Base-by-base conservation (phyloP, 2,113 vertebrate genomes). In the Lucifuga dentata region DNA sequence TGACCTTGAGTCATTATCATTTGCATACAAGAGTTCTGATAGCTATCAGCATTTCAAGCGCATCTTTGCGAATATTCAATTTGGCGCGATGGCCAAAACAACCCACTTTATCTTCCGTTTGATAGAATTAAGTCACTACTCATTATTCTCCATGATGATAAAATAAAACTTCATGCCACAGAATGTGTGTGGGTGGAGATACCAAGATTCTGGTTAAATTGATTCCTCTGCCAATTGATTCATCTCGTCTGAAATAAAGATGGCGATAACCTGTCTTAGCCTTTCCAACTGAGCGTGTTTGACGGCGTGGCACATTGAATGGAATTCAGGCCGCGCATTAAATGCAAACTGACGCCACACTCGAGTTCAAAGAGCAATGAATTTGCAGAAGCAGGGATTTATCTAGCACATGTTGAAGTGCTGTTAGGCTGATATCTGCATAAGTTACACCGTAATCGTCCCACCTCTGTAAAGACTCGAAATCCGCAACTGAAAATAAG, bases 181-280 rank as follows among this genome's bases (percentile, higher is more conserved):
- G 46, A 38, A 20, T 60, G 60, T 53, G 53, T 15, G 58, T 41
- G 70, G 50, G 72, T 48, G 56, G 55, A 64, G 79, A 86, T 81
- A 78, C 44, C 65, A 83, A n/a, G 75, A 86, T 80, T 80, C 21
- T 16, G 65, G 53, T 73, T 53, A 78, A 85, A 73, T 83, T 74
- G 77, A 88, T 84, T 84, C 51, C 73, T 80, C 69, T 81, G 70
- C 68, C 76, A 83, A 74, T 78, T 85, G 73, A 86, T 81, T 71
- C 53, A 61, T 81, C 72, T 75, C 38, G 12, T 68, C 67, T 80
- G 74, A 76, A 84, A 83, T 68, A 60, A 81, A 86, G 72, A 74
- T 36, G 20, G 16, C 19, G 78, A 82, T 84, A 78, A 84, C 83
- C 64, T 81, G 8, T 35, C 43, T 58, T 60, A 33, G 49, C 70